Evolutionary conservation across 2,797 vertebrate species (phyloP).

Genomic region (Mus caroli): DNA sequence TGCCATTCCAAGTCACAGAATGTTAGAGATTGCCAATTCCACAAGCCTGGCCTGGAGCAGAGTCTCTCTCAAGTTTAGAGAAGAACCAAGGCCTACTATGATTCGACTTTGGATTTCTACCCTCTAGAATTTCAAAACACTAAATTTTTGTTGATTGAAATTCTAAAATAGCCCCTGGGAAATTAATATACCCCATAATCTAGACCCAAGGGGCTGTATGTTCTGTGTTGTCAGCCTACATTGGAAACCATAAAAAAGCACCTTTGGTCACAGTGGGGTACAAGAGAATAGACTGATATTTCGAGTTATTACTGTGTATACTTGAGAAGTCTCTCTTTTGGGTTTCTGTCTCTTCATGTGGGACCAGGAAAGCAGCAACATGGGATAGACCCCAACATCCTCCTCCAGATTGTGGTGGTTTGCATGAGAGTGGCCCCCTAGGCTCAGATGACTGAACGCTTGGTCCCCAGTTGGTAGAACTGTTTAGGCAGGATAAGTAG

Average conservation of each 20-base stretch:
- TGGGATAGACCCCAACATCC: neutral
- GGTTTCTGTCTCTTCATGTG: slow-evolving; percentile 9
- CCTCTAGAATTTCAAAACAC: neutral
- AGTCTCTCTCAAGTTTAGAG: neutral
- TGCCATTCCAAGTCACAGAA: neutral
- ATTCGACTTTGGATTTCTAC: neutral
- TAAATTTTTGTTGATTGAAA: slow-evolving; percentile 11
- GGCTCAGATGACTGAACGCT: neutral
- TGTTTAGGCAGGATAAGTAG: neutral
- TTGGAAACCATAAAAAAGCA: neutral
- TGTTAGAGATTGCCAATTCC: neutral
- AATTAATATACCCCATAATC: neutral
- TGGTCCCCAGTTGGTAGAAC: neutral
- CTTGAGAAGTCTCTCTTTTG: neutral
- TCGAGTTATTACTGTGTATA: neutral
- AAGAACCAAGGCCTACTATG: neutral
- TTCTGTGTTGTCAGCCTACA: neutral
- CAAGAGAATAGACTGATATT: neutral
- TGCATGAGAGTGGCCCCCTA: too few relatives aligned
- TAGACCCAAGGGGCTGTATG: neutral
- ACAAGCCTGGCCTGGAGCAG: neutral
- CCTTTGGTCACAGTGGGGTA: neutral
- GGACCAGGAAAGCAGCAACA: slow-evolving; percentile 48
- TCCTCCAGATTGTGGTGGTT: neutral
- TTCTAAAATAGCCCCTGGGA: neutral